phyloP scores from a whole-genome alignment of 2,888 invertebrate species.

The Chrysolina haemoptera region DNA sequence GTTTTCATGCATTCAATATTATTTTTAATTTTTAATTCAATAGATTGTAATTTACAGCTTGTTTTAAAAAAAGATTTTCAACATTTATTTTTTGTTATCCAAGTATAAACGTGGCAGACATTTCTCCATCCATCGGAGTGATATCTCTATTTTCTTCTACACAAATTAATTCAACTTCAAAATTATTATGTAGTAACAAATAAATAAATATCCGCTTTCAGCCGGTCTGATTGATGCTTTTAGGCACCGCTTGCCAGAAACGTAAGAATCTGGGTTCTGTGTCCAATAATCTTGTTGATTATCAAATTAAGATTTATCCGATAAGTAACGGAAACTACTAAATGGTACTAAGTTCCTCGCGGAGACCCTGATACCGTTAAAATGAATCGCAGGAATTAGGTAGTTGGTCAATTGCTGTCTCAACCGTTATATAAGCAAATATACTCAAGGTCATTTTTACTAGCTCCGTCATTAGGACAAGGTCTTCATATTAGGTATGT shows the following conservation, averaged over 20 bases:
- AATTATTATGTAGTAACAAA: no score
- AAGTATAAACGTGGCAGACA: no score
- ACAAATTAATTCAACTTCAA: no score
- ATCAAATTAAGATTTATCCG: constrained; percentile 3
- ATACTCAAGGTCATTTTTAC: constrained; percentile 41
- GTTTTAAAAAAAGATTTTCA: no score
- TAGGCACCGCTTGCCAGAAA: not conserved
- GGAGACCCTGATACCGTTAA: constrained; percentile 14
- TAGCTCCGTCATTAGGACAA: constrained; percentile 20
- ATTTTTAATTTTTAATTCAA: no score
- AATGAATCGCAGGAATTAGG: not conserved
- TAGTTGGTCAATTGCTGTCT: constrained; percentile 13
- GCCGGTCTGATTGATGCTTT: no score
- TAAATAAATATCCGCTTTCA: no score
- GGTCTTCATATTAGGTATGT: not conserved
- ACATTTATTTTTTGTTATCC: no score
- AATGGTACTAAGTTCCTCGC: not conserved
- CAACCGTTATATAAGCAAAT: constrained; percentile 4
- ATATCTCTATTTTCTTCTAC: no score
- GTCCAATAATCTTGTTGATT: not conserved
- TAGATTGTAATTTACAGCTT: no score
- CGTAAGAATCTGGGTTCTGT: not conserved
- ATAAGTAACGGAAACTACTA: not conserved
- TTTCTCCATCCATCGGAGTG: no score
- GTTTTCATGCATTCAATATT: no score